Evolutionary conservation across 2,797 vertebrate genomes (phyloP).

Genomic region (Spatula clypeata): DNA sequence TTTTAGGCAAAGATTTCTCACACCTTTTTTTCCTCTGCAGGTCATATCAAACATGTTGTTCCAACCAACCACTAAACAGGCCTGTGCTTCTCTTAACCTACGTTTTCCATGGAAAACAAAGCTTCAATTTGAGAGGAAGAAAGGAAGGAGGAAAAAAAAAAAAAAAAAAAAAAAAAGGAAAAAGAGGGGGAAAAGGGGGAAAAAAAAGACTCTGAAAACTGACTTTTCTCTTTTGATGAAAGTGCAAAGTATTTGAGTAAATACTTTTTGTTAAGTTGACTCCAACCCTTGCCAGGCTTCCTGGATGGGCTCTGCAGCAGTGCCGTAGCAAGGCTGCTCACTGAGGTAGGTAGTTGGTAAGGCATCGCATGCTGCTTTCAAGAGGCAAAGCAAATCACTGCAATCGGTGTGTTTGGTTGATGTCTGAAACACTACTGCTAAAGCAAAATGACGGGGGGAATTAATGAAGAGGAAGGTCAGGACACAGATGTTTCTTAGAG

Average conservation of each 20-base stretch:
- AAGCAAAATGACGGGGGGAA: not conserved
- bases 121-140: not conserved
- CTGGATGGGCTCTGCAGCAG: rapidly evolving
- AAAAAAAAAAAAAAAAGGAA: no score
- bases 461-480: not conserved
- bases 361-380: not conserved
- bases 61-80: not conserved
- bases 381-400: not conserved
- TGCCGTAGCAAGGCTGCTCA: not conserved
- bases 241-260: not conserved
- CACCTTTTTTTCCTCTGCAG: not conserved
- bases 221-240: not conserved
- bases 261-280: not conserved
- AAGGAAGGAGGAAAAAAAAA: no score
- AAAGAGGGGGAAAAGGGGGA: no score
- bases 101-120: not conserved
- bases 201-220: not conserved
- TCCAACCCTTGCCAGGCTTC: not conserved
- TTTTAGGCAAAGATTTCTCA: not conserved
- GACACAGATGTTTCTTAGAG: not conserved
- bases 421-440: not conserved
- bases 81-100: not conserved
- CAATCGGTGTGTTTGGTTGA: not conserved
- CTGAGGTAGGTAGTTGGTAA: rapidly evolving
- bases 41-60: not conserved